Evolutionary conservation across 2,888 invertebrate species (phyloP).

Genomic region (Cantharis nigra): DNA sequence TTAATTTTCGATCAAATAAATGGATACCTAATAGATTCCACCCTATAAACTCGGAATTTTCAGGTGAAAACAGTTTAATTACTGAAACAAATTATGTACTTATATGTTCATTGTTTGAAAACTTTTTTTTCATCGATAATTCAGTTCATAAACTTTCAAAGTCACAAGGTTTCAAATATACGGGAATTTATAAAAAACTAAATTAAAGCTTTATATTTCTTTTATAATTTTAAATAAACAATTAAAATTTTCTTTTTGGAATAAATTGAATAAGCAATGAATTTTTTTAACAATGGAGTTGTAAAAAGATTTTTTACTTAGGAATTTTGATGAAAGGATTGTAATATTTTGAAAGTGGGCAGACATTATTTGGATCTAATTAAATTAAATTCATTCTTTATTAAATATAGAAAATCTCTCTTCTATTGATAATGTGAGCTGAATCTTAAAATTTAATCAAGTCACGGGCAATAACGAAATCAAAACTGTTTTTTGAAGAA

Average conservation of each 20-base stretch:
- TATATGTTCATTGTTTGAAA: too few relatives aligned
- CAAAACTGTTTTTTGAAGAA: too few relatives aligned
- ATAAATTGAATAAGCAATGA: not conserved
- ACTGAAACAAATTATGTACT: not conserved
- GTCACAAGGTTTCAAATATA: not conserved
- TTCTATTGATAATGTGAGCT: too few relatives aligned
- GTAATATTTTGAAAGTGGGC: not conserved
- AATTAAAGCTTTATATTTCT: not conserved
- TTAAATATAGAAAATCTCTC: too few relatives aligned
- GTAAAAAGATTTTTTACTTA: not conserved
- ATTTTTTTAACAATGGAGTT: not conserved
- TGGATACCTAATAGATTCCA: too few relatives aligned
- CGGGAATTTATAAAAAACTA: not conserved
- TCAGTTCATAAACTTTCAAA: not conserved
- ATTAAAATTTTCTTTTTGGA: not conserved
- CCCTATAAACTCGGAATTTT: not conserved
- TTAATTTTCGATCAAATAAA: not conserved
- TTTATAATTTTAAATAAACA: not conserved
- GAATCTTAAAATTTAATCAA: too few relatives aligned
- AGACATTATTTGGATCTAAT: not conserved
- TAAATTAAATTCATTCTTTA: not conserved
- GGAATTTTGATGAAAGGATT: not conserved
- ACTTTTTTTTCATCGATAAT: too few relatives aligned
- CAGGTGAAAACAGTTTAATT: not conserved
- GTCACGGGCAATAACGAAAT: too few relatives aligned